Percentiles rank a stretch among this genome's conserved stretches.
Evolutionary conservation across 2,113 vertebrate species (phyloP).

Genomic region (Laterallus jamaicensis): DNA sequence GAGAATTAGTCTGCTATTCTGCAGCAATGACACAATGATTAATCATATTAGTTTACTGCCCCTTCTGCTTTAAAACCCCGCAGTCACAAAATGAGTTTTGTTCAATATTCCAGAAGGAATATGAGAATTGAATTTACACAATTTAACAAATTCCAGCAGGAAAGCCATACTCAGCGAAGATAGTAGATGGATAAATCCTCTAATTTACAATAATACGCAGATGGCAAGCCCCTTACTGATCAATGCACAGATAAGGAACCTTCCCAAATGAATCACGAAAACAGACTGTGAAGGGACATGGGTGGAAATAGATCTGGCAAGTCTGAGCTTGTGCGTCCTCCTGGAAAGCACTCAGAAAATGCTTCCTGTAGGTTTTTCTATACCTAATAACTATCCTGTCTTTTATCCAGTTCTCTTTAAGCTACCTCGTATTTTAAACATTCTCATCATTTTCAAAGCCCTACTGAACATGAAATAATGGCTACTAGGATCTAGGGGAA

Average conservation of each 20-base stretch:
- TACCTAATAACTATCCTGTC: not conserved
- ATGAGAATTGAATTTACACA: slow-evolving; percentile 63
- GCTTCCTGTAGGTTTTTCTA: not conserved
- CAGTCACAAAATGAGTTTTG: slow-evolving; percentile 62
- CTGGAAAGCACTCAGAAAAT: not conserved
- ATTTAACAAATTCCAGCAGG: slow-evolving; percentile 62
- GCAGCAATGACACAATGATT: slow-evolving; percentile 66
- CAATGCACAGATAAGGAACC: not conserved
- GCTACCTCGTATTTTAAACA: not conserved
- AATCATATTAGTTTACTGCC: slow-evolving; percentile 65
- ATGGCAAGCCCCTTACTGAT: not conserved
- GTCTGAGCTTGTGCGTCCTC: not conserved
- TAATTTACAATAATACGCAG: slow-evolving; percentile 37
- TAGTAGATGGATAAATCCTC: slow-evolving; percentile 38
- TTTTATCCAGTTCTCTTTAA: not conserved
- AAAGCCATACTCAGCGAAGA: slow-evolving; percentile 44
- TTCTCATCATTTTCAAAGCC: not conserved
- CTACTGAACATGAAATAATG: not conserved
- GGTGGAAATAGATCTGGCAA: not conserved
- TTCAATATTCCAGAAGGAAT: slow-evolving; percentile 57
- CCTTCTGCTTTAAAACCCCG: slow-evolving; percentile 60
- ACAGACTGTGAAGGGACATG: not conserved
- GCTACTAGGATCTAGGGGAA: not conserved
- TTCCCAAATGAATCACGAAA: slow-evolving; percentile 11
- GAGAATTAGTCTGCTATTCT: slow-evolving; percentile 61